These are phyloP conservation scores for Onychostruthus taczanowskii DNA, from an alignment of 2,113 vertebrate species.

Conservation along the genomic window DNA sequence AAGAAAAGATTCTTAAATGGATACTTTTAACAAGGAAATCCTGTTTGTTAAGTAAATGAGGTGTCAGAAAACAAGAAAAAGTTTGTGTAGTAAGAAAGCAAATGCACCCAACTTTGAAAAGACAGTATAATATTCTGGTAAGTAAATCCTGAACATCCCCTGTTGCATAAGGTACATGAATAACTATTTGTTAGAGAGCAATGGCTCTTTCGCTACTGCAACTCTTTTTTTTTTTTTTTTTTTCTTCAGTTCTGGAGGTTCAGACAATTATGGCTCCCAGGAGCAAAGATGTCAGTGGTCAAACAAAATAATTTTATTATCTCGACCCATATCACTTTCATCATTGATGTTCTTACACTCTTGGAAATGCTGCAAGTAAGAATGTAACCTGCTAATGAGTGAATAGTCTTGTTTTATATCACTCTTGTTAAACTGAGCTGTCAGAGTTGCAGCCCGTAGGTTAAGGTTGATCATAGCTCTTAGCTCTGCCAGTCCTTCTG, in stretches of 20 bases:
- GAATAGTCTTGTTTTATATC: not conserved
- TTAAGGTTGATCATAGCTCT: not conserved
- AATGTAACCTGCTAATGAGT: not conserved
- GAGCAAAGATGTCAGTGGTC: not conserved
- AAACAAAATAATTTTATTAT: not conserved
- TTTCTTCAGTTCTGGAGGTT: not conserved
- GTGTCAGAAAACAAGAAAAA: not conserved
- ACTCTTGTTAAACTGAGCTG: not conserved
- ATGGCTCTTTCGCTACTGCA: not conserved
- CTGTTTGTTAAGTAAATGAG: not conserved
- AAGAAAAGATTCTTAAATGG: not conserved
- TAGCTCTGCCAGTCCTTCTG: not conserved
- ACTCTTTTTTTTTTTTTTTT: not conserved
- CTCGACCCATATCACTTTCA: not conserved
- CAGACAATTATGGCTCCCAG: not conserved
- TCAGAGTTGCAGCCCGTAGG: not conserved
- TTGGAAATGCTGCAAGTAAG: not conserved
- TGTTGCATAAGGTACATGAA: not conserved
- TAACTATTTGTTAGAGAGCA: not conserved
- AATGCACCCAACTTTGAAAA: not conserved
- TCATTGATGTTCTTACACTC: not conserved
- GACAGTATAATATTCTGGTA: not conserved
- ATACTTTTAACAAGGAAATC: not conserved
- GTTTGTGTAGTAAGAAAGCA: not conserved
- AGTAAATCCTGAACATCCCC: not conserved